Percentiles rank a stretch among this genome's conserved stretches.
These are phyloP conservation scores for Cyanocitta stelleri DNA, from an alignment of 2,113 vertebrate species.

Conservation along the genomic window DNA sequence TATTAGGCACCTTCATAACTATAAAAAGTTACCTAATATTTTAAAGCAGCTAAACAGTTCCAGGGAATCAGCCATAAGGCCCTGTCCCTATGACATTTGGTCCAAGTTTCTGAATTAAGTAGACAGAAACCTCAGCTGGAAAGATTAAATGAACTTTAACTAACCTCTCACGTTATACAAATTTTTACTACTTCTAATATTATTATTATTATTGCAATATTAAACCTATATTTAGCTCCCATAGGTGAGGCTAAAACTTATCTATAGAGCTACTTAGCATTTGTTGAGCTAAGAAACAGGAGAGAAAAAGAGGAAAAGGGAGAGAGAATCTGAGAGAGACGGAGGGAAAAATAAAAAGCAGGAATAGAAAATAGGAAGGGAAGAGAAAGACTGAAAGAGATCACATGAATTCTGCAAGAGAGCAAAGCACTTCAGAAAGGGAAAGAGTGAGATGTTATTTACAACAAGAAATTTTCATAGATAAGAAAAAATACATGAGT, in stretches of 20 bases:
- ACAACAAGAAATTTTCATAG: conserved; percentile 41
- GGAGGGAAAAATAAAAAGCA: background rate
- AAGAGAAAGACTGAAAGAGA: background rate
- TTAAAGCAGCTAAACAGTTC: background rate
- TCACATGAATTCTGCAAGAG: background rate
- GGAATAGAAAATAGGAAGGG: background rate
- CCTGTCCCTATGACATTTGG: background rate
- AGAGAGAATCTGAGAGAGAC: background rate
- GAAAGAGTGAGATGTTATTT: conserved; percentile 17
- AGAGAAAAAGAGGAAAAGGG: background rate
- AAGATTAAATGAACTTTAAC: background rate
- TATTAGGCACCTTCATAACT: background rate
- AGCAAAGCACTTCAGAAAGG: background rate
- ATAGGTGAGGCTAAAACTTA: background rate
- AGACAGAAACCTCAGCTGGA: background rate
- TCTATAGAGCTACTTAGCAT: background rate
- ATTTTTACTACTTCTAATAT: background rate
- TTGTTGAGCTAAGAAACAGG: background rate
- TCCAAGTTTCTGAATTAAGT: background rate
- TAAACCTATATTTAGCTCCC: background rate
- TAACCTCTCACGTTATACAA: background rate
- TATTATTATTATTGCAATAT: background rate
- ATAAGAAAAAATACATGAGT: conserved; percentile 58
- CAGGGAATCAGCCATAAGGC: background rate
- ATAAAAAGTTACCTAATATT: background rate